Evolutionary conservation across 1,140 invertebrate genomes (phyloP), one percentile per base, ranked within the genome.

Genomic region (Dysdera silvatica): DNA sequence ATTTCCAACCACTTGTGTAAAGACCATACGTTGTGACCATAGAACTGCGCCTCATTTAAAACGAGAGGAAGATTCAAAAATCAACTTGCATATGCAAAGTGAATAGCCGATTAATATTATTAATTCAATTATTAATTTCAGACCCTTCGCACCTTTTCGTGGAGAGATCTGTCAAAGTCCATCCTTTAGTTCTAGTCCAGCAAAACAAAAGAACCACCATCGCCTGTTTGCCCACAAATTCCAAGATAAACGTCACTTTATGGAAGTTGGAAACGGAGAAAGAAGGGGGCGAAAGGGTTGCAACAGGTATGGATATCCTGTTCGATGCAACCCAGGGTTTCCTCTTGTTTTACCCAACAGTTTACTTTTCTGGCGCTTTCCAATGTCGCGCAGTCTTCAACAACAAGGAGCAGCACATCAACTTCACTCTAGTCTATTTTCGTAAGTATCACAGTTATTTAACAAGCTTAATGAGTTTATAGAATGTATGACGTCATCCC

Each of bases 281-380:
- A 3, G 51, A 40, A 20, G 24, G 24, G 12, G 37, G 24, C 3
- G 29, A 60, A 41, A 43, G 54, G 59, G 67, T 67, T 10, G 16
- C 35, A 28, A 24, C 49, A 12, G 47, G 53, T 16, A 4, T 35
- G 0, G 67, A 65, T 10, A 37, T 69, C 10, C 32, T 55, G 7
- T 69, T 63, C 41, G 59, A 69, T 61, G 63, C 66, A 6, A 62
- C 35, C 4, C 18, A 49, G 28, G 68, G 68, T 0, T 69, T 68
- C 40, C 20, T 61, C n/a, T 48, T 69, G 16, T 28, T 61, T 16
- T 48, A 66, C 33, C 61, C 68, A 8, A 49, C 45, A 10, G 35
- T 55, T 26, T 55, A 56, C 24, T 55, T 63, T 26, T 49, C 32
- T 16, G 61, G 52, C 12, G 31, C 33, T n/a, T 56, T 67, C 12